Percentiles rank a stretch among this genome's conserved stretches.
Conservation (phyloP, 2,888 invertebrate genomes). For the Congeria kusceri region DNA sequence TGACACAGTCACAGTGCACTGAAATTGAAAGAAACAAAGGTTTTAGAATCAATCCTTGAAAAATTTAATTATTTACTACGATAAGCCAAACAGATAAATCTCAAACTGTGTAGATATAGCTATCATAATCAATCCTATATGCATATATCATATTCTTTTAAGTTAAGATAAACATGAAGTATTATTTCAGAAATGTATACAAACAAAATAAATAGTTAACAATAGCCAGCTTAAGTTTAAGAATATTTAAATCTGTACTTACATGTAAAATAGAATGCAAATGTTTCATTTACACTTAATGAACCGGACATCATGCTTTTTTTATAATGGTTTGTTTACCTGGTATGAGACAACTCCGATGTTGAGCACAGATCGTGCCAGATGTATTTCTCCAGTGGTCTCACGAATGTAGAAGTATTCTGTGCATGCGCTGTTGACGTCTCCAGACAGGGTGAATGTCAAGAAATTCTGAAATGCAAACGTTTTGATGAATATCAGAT, state of each 20-base stretch:
- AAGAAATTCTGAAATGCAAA: slow-evolving; percentile 68
- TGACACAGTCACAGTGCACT: slow-evolving; percentile 72
- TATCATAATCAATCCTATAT: no score
- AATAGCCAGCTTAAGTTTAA: no score
- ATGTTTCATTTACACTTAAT: no score
- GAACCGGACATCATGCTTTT: no score
- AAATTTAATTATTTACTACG: no score
- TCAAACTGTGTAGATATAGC: no score
- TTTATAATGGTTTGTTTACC: slow-evolving; percentile 67
- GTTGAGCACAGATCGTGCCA: slow-evolving; percentile 64
- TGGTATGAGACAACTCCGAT: slow-evolving; percentile 65
- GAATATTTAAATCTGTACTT: not conserved
- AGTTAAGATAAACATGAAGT: no score
- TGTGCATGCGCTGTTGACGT: slow-evolving; percentile 58
- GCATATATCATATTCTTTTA: no score
- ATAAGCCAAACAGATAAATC: no score
- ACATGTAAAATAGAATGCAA: no score
- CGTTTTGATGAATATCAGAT: not conserved
- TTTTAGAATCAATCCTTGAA: not conserved
- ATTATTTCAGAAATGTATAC: no score
- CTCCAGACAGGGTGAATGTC: slow-evolving; percentile 64
- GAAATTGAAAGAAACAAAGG: slow-evolving; percentile 24
- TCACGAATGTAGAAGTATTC: slow-evolving; percentile 69
- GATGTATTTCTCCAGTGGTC: slow-evolving; percentile 66
- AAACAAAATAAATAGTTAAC: no score